Evolutionary conservation across 1,140 invertebrate species (phyloP).

Genomic region (Cryptotermes secundus): DNA sequence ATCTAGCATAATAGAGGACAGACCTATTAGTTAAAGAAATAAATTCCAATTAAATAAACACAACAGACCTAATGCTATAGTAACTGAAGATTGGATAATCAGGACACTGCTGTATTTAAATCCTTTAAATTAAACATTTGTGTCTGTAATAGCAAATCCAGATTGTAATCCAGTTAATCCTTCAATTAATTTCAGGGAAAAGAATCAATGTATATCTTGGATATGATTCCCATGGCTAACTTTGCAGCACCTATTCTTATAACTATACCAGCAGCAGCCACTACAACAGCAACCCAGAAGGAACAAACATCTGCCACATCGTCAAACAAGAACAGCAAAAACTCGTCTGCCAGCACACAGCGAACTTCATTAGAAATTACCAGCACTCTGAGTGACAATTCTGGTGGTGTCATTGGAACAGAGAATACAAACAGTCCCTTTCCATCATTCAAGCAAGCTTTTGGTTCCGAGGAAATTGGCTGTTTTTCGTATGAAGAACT

Average conservation of each 20-base stretch:
- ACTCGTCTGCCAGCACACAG: background rate
- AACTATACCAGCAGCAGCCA: background rate
- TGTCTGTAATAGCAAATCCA: background rate
- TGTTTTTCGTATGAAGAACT: constrained; percentile 61
- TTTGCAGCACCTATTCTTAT: background rate
- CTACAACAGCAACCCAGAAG: background rate
- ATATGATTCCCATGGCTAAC: background rate
- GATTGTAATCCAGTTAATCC: too few relatives aligned
- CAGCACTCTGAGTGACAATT: too few relatives aligned
- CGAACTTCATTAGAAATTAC: background rate
- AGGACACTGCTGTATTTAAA: too few relatives aligned
- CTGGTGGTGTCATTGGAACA: background rate
- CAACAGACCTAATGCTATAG: too few relatives aligned
- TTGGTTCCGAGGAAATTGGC: constrained; percentile 75
- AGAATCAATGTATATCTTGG: background rate
- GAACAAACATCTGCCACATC: background rate
- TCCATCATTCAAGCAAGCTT: constrained; percentile 74
- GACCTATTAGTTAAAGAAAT: too few relatives aligned
- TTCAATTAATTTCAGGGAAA: background rate
- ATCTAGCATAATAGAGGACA: too few relatives aligned
- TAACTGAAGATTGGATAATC: too few relatives aligned
- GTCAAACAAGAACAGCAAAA: constrained; percentile 26
- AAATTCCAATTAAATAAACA: too few relatives aligned
- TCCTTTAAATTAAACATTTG: background rate
- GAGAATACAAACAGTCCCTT: constrained; percentile 48